These are phyloP conservation scores for Mythimna albipuncta DNA, from an alignment of 2,888 invertebrate genomes.

Conservation along the genomic window DNA sequence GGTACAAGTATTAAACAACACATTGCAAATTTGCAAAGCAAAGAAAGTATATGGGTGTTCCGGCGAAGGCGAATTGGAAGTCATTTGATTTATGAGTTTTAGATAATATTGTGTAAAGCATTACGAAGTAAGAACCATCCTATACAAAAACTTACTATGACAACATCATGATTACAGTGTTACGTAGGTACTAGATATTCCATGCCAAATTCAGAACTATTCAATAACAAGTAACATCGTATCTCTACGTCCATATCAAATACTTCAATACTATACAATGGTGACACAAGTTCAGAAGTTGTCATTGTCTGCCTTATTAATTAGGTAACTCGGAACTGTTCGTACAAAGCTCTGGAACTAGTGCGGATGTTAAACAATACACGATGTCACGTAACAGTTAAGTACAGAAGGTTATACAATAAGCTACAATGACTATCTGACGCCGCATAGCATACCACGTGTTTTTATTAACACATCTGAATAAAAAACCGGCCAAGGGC, in stretches of 20 bases:
- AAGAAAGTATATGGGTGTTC: too few relatives aligned
- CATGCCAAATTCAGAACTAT: background rate
- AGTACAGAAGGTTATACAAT: background rate
- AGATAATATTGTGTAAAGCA: too few relatives aligned
- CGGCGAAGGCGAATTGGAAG: too few relatives aligned
- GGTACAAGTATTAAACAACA: too few relatives aligned
- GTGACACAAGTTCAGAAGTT: conserved; percentile 35
- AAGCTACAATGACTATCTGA: background rate
- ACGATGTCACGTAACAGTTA: background rate
- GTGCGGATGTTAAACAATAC: conserved; percentile 14
- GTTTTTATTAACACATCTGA: too few relatives aligned
- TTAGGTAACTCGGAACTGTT: conserved; percentile 34
- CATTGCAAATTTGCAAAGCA: too few relatives aligned
- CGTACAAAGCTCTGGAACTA: conserved; percentile 15
- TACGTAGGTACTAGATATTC: background rate
- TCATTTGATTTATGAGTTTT: too few relatives aligned
- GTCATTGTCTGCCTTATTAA: conserved; percentile 47
- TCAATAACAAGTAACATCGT: background rate
- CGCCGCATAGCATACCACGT: too few relatives aligned
- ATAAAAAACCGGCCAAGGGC: too few relatives aligned
- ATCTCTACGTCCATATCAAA: background rate
- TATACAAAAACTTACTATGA: too few relatives aligned
- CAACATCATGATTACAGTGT: too few relatives aligned
- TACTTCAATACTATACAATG: conserved; percentile 18
- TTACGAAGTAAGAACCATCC: too few relatives aligned